These are phyloP conservation scores for Choloepus hoffmanni DNA, from an alignment of 2,113 vertebrate genomes.

Conservation along the genomic window DNA sequence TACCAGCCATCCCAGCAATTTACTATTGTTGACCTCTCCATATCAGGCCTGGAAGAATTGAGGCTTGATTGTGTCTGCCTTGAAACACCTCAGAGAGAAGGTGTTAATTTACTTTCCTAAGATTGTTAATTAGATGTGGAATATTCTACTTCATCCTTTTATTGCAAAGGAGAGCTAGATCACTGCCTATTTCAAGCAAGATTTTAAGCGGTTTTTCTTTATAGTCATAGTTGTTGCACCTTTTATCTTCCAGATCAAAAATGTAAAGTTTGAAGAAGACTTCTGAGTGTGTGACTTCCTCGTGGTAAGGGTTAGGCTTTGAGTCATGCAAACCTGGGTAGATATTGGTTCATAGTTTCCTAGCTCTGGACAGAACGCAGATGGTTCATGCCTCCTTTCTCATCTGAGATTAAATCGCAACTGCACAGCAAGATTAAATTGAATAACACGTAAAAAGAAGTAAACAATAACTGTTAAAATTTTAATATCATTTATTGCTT, in stretches of 20 bases:
- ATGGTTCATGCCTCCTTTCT: background rate
- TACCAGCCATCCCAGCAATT: background rate
- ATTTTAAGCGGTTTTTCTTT: background rate
- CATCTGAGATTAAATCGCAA: slow-evolving; percentile 9
- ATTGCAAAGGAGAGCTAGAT: background rate
- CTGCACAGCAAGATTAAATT: background rate
- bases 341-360: background rate
- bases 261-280: background rate
- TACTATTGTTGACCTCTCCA: background rate
- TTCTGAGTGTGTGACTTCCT: background rate
- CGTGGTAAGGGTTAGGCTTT: background rate
- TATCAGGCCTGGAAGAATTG: background rate
- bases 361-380: background rate
- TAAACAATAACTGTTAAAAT: slow-evolving; percentile 37
- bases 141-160: background rate
- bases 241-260: background rate
- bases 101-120: slow-evolving; percentile 67
- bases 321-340: background rate
- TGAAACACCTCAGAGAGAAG: background rate
- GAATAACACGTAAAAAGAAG: background rate
- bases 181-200: background rate
- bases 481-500: slow-evolving; percentile 59
- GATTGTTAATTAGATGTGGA: slow-evolving; percentile 48
- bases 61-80: background rate
- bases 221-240: background rate